phyloP scores from a whole-genome alignment of 2,113 vertebrate genomes.

The Hipposideros armiger region DNA sequence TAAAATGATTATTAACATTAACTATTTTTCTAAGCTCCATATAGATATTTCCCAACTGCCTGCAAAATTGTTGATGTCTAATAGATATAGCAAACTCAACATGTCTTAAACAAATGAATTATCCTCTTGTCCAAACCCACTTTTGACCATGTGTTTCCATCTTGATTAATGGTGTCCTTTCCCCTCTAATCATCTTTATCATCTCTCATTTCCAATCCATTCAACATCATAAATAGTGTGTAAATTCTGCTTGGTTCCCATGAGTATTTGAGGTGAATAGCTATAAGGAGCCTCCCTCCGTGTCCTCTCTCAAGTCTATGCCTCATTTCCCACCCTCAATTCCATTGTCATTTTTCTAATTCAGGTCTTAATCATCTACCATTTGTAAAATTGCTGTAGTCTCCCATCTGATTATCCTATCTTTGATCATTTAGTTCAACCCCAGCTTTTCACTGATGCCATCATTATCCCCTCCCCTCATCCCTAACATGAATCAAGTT shows the following conservation, averaged over 20 bases:
- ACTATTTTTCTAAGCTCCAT: not conserved
- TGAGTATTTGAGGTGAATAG: not conserved
- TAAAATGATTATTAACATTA: slow-evolving; percentile 7
- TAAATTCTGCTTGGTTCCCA: not conserved
- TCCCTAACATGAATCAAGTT: not conserved
- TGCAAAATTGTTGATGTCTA: not conserved
- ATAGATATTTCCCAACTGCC: not conserved
- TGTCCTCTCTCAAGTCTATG: not conserved
- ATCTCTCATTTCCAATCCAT: not conserved
- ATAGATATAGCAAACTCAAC: not conserved
- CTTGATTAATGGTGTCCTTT: not conserved
- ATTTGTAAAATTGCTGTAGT: not conserved
- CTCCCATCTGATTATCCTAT: not conserved
- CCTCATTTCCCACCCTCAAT: not conserved
- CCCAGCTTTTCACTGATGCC: not conserved
- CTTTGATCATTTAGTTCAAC: not conserved
- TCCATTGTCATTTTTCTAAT: not conserved
- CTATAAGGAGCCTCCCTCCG: not conserved
- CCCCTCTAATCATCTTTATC: not conserved
- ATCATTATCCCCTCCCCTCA: not conserved
- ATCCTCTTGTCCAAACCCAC: not conserved
- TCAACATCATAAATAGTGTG: not conserved
- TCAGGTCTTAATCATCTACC: not conserved
- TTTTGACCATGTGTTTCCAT: not conserved
- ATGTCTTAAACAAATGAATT: not conserved